phyloP scores from a whole-genome alignment of 2,888 invertebrate species.

The Epistrophe grossulariae region DNA sequence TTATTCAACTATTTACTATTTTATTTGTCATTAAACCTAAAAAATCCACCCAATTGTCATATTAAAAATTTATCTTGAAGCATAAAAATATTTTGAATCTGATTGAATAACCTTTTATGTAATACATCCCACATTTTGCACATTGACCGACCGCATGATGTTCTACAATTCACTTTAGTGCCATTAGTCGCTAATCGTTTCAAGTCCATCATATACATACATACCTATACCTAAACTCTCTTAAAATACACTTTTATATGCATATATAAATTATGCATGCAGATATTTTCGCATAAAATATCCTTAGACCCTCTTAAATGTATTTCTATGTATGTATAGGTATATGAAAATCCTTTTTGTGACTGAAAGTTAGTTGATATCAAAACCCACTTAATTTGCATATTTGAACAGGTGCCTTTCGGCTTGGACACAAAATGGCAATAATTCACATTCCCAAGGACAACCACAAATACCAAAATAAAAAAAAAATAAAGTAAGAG shows the following conservation, averaged over 20 bases:
- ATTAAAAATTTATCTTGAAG: constrained; percentile 27
- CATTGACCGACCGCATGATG: background rate
- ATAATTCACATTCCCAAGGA: constrained; percentile 58
- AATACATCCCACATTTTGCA: background rate
- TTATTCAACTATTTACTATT: constrained; percentile 64
- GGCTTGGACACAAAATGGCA: constrained; percentile 37
- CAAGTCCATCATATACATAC: constrained; percentile 2
- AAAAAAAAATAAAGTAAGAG: background rate
- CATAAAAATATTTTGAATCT: constrained; percentile 7
- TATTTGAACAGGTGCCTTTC: constrained; percentile 63
- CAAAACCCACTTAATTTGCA: constrained; percentile 70
- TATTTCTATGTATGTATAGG: background rate
- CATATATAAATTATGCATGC: constrained; percentile 23
- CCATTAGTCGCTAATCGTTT: constrained; percentile 64
- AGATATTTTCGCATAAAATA: constrained; percentile 4
- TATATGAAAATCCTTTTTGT: background rate
- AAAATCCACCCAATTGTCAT: constrained; percentile 38
- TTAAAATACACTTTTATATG: constrained; percentile 24
- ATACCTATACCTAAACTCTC: background rate
- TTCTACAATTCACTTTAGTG: constrained; percentile 18
- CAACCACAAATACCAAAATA: constrained; percentile 7
- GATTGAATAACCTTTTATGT: background rate
- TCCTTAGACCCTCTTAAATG: constrained; percentile 1
- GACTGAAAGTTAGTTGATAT: constrained; percentile 56
- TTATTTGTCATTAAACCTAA: constrained; percentile 27